Conservation (phyloP, 2,888 invertebrate genomes). For the Slavum lentiscoides region DNA sequence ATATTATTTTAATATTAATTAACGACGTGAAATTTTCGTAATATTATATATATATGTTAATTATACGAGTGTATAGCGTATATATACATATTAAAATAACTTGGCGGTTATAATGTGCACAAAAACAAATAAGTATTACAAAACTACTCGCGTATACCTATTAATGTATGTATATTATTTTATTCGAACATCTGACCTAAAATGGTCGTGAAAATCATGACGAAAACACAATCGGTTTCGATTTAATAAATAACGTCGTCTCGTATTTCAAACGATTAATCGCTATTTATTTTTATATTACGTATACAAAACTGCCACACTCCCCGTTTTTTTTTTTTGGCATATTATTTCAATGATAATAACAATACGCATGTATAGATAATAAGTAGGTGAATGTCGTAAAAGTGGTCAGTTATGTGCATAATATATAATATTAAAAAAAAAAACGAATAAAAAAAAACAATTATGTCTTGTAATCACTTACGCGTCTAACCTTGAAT, state of each 20-base stretch:
- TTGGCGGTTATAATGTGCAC: too few species aligned
- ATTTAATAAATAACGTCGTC: neutral
- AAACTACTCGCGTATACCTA: too few species aligned
- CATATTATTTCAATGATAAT: neutral
- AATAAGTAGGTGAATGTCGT: neutral
- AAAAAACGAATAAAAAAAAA: neutral
- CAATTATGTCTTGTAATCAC: neutral
- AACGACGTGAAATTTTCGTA: too few species aligned
- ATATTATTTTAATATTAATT: too few species aligned
- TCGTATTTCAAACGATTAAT: neutral
- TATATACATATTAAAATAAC: too few species aligned
- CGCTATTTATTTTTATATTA: too few species aligned
- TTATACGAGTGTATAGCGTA: too few species aligned
- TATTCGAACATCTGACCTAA: neutral
- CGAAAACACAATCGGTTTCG: neutral
- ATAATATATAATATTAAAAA: neutral
- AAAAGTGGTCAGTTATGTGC: neutral
- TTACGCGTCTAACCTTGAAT: slow-evolving; percentile 11
- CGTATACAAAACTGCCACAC: too few species aligned
- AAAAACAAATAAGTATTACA: too few species aligned
- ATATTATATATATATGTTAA: too few species aligned
- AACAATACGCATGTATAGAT: neutral
- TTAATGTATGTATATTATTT: too few species aligned
- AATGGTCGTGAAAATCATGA: neutral
- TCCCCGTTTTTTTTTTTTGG: too few species aligned